These are phyloP conservation scores for Helostoma temminkii DNA, from an alignment of 2,797 vertebrate species.

Conservation along the genomic window DNA sequence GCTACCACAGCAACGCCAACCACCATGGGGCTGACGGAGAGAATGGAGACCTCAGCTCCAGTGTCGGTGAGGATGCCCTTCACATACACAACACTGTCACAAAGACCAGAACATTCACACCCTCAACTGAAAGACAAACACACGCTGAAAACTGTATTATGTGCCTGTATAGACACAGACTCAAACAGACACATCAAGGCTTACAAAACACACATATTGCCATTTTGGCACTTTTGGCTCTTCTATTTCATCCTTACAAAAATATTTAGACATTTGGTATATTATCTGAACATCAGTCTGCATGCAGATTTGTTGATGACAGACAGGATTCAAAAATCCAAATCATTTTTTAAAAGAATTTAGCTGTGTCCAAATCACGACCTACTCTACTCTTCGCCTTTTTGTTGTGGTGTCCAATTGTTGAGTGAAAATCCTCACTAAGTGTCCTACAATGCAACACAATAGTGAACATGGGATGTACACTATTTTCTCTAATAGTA, in stretches of 20 bases:
- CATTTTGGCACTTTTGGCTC: conserved; percentile 3
- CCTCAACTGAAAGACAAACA: conserved; percentile 5
- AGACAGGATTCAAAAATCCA: background rate
- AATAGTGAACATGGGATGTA: too few species aligned
- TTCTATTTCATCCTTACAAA: background rate
- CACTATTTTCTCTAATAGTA: too few species aligned
- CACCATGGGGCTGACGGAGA: conserved; percentile 94
- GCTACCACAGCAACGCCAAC: conserved; percentile 95
- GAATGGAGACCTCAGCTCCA: conserved; percentile 97
- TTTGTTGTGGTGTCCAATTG: too few species aligned
- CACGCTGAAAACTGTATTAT: conserved; percentile 2
- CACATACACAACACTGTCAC: conserved; percentile 30
- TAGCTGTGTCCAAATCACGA: too few species aligned
- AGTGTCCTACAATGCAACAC: too few species aligned
- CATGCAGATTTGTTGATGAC: background rate
- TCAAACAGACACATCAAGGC: conserved; percentile 1
- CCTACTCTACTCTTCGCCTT: too few species aligned
- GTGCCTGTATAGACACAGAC: background rate
- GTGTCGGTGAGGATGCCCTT: conserved; percentile 90
- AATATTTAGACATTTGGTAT: background rate
- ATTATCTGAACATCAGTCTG: background rate
- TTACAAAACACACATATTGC: background rate
- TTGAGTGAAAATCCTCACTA: too few species aligned
- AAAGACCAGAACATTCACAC: conserved; percentile 11
- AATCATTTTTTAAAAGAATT: too few species aligned